Conservation (phyloP, 2,888 invertebrate genomes). For the Pseudococcus longispinus region DNA sequence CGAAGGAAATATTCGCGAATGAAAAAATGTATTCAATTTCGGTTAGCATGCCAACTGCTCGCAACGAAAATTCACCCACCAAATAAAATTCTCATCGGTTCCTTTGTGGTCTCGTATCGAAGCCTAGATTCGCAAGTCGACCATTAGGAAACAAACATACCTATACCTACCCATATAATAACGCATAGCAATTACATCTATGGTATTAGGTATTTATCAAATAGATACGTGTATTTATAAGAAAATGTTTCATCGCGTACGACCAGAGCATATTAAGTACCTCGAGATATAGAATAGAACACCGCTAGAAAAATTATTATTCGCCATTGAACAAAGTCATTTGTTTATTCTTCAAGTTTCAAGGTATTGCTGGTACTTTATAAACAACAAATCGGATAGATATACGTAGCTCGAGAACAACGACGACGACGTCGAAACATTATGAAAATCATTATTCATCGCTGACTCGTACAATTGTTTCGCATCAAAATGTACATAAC, state of each 20-base stretch:
- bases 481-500: neutral
- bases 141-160: neutral
- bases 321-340: slow-evolving; percentile 29
- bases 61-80: too few relatives aligned
- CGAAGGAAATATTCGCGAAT: too few relatives aligned
- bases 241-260: slow-evolving; percentile 13
- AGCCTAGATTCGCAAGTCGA: neutral
- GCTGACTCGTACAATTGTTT: neutral
- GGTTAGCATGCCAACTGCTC: too few relatives aligned
- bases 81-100: too few relatives aligned
- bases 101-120: too few relatives aligned
- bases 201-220: neutral
- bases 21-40: too few relatives aligned
- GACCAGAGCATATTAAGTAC: slow-evolving; percentile 2
- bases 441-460: neutral
- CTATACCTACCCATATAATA: neutral
- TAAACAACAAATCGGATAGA: neutral
- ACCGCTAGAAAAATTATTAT: slow-evolving; percentile 20
- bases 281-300: neutral
- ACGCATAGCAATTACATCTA: neutral
- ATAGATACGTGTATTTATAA: neutral
- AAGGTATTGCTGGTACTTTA: neutral
- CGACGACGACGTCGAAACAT: neutral
- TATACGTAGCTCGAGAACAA: neutral
- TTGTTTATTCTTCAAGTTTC: slow-evolving; percentile 24